Evolutionary conservation across 2,888 invertebrate genomes (phyloP), one percentile per base, ranked within the genome.

Genomic region (Agrochola macilenta): DNA sequence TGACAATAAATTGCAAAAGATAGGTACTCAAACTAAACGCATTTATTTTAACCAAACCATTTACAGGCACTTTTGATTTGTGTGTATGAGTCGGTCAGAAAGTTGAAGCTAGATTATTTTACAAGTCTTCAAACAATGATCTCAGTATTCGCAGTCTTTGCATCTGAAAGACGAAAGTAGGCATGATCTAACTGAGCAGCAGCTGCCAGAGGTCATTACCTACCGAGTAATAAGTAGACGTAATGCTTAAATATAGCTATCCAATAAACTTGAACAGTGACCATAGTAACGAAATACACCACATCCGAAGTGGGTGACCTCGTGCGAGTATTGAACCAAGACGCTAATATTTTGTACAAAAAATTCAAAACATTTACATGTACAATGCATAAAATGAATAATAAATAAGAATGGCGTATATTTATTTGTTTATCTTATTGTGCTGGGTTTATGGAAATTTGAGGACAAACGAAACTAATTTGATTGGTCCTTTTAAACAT

Each of bases 241-340:
- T 77, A 81, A 84, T 71, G 17, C 78, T 75, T 84, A 84, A 75
- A 78, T 84, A 82, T 82, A 84, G 63, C 60, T 49, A 64, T 72
- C 58, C 52, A 82, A 69, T 70, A 70, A 69, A 74, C 69, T 81
- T 74, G 57, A 74, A 71, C 78, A 77, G 82, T 84, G 74, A 78
- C 87, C 88, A 88, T 88, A 83, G 86, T 82, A 86, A 88, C 88
- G 73, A 81, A 86, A 83, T 74, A 69, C 86, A 87, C 79, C 63
- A 84, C 88, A 83, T 66, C 74, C 70, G 46, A 84, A 79, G 77
- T 75, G 73, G 86, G 74, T 87, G 88, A 85, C 88, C 88, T 88
- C 87, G 88, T 30, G 43, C 66, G 85, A 78, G 74, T 89, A 84
- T 88, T 88, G 87, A 90, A 90, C 84, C 84, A 85, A 86, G 85